A percentile compares a stretch with the other conserved stretches of the same genome.
These are phyloP conservation scores for Edolisoma coerulescens DNA, from an alignment of 2,113 vertebrate genomes.

Conservation along the genomic window DNA sequence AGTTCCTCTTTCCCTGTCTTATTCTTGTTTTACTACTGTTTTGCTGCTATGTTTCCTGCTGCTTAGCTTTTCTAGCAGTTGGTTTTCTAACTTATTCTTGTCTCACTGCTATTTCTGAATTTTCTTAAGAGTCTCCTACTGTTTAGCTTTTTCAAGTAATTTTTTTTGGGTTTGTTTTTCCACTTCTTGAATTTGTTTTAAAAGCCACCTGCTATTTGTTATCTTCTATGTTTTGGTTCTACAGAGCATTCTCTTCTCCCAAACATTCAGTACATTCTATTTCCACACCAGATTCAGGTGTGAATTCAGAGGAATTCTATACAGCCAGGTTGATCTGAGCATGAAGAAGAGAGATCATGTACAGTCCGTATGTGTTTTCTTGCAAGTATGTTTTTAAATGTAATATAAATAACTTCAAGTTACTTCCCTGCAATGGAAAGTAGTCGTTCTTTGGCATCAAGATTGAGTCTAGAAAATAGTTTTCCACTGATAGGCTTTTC, in stretches of 20 bases:
- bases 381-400: neutral
- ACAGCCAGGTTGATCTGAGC: neutral
- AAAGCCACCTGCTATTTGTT: neutral
- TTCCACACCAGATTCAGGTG: neutral
- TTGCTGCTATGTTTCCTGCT: slow-evolving; percentile 15
- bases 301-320: neutral
- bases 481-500: neutral
- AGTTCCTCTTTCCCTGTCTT: slow-evolving; percentile 12
- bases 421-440: neutral
- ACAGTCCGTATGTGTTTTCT: neutral
- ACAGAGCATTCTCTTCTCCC: neutral
- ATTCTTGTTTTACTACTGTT: slow-evolving; percentile 18
- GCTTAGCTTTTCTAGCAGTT: slow-evolving; percentile 32
- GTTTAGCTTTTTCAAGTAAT: slow-evolving; percentile 18
- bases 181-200: slow-evolving; percentile 10
- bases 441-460: neutral
- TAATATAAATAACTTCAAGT: neutral
- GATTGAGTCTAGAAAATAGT: neutral
- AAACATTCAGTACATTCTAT: neutral
- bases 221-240: neutral
- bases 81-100: slow-evolving; percentile 19
- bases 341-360: neutral
- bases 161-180: slow-evolving; percentile 14
- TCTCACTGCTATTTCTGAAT: slow-evolving; percentile 5
- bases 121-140: slow-evolving; percentile 38